Evolutionary conservation across 2,888 invertebrate genomes (phyloP).

Genomic region (Catocala nupta): DNA sequence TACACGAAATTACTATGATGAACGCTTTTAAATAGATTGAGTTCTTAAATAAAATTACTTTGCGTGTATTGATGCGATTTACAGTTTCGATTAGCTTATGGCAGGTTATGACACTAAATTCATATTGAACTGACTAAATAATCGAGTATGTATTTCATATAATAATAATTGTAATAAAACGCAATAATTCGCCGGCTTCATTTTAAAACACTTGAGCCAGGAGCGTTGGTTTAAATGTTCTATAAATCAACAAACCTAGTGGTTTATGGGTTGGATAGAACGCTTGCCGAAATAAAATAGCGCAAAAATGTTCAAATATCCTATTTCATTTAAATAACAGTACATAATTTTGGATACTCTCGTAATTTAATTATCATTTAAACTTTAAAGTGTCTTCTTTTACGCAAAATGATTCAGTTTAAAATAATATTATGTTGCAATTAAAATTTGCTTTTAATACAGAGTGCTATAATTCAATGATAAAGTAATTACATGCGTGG

Average conservation of each 20-base stretch:
- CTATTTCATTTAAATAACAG: slow-evolving; percentile 25
- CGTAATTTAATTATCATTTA: too few relatives aligned
- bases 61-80: slow-evolving; percentile 8
- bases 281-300: slow-evolving; percentile 49
- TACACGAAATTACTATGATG: slow-evolving; percentile 28
- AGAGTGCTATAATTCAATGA: too few relatives aligned
- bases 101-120: slow-evolving; percentile 1
- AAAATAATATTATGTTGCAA: too few relatives aligned
- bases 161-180: slow-evolving; percentile 42
- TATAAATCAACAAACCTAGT: slow-evolving; percentile 67
- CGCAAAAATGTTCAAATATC: slow-evolving; percentile 45
- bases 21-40: slow-evolving; percentile 34
- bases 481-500: too few relatives aligned
- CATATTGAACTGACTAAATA: too few relatives aligned
- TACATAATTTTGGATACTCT: too few relatives aligned
- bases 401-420: too few relatives aligned
- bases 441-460: too few relatives aligned
- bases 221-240: slow-evolving; percentile 70
- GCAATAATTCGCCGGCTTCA: slow-evolving; percentile 37
- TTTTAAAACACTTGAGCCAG: slow-evolving; percentile 68
- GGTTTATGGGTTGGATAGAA: slow-evolving; percentile 50
- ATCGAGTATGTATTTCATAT: background rate
- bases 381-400: too few relatives aligned
- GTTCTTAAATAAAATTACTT: slow-evolving; percentile 25
- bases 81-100: slow-evolving; percentile 9